Evolutionary conservation across 2,113 vertebrate genomes (phyloP), one percentile per base, ranked within the genome.

Genomic region (Damaliscus lunatus): DNA sequence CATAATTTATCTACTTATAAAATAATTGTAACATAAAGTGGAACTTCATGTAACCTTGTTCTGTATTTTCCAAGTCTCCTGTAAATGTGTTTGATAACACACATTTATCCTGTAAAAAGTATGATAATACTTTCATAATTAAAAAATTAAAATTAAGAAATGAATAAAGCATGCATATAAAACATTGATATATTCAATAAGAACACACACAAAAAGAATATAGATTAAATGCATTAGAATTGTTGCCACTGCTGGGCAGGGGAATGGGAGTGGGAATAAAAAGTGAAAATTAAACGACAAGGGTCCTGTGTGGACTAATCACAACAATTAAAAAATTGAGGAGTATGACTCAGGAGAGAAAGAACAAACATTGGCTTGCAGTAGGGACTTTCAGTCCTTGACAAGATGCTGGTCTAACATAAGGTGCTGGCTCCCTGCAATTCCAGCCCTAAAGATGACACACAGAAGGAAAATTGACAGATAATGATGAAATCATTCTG

Each of bases 341-440:
- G 21, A 95, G 9, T 43, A 87, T 71, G 57, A 94, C 50, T 89
- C 74, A 83, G 57, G 29, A 86, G 25, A 78, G 90, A 82, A 64
- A 77, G 48, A 62, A 90, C 64, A 3, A 67, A 82, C 17, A 40
- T n/a, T 53, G 62, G 57, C 74, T 96, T 67, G 1, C 4, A 84
- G 33, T n/a, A 85, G 57, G 88, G 31, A 94, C 40, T 64, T 88
- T 53, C 3, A 81, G 48, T 95, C 88, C 62, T 89, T 81, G 57
- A 94, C 74, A 87, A 97, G 60, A 96, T 86, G 40, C 17, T 67
- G 59, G 94, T 80, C 71, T 95, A 92, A 97, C 92, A 89, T 62
- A 90, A 98, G 52, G 46, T 74, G 77, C 19, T 59, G 60, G 40
- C 2, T 95, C 60, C 62, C 43, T 23, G 43, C 60, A 88, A 92